These are phyloP conservation scores for Pseudopleuronectes americanus DNA, from an alignment of 2,797 vertebrate genomes.

Conservation along the genomic window DNA sequence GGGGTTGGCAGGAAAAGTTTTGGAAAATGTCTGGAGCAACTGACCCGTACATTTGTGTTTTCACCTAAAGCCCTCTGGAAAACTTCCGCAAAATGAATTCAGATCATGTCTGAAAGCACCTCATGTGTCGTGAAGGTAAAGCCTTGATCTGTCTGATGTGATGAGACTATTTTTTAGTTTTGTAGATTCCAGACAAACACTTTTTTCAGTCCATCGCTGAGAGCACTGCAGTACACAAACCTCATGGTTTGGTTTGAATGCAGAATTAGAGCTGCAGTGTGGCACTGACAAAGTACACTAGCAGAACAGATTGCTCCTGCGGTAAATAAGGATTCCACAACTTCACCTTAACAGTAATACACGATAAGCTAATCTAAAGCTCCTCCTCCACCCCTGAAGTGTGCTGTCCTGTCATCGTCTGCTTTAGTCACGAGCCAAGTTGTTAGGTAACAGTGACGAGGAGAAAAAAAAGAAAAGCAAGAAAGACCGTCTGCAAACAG, in stretches of 20 bases:
- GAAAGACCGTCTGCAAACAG: conserved; percentile 45
- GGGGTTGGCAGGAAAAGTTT: no score
- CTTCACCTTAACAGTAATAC: conserved; percentile 9
- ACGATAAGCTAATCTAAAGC: conserved; percentile 5
- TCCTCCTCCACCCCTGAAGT: not conserved
- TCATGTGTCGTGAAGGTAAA: no score
- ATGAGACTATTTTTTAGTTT: no score
- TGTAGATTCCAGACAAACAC: no score
- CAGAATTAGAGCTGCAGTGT: conserved; percentile 1
- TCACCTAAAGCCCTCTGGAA: no score
- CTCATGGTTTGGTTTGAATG: not conserved
- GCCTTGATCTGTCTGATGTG: no score
- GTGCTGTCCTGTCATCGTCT: conserved; percentile 40
- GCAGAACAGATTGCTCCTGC: not conserved
- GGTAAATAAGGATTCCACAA: not conserved
- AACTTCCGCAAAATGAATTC: no score
- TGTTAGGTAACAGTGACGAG: conserved; percentile 69
- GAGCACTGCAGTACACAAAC: no score
- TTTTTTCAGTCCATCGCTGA: no score
- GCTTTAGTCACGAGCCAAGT: conserved; percentile 52
- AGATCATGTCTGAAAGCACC: no score
- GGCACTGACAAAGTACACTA: not conserved
- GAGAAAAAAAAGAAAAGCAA: conserved; percentile 10
- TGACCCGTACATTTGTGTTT: no score
- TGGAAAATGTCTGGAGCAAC: no score